Conservation (phyloP, 2,888 invertebrate genomes). For the Crepidodera aurea region DNA sequence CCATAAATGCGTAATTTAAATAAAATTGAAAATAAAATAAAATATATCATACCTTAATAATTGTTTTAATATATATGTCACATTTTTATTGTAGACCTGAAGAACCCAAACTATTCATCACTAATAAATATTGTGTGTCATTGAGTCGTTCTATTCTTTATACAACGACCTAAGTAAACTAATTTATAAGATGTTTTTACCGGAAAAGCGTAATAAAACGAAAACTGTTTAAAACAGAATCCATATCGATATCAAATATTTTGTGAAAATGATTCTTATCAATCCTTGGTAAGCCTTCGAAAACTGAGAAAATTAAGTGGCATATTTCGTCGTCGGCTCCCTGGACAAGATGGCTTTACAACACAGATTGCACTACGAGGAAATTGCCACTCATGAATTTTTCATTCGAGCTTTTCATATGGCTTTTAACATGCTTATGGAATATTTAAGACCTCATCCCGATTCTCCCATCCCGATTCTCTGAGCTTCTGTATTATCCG, state of each 20-base stretch:
- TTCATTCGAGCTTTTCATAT: slow-evolving; percentile 45
- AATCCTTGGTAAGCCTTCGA: slow-evolving; percentile 16
- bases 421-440: slow-evolving; percentile 43
- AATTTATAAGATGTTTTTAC: too few relatives aligned
- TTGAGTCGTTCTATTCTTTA: too few relatives aligned
- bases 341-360: slow-evolving; percentile 41
- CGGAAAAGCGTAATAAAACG: too few relatives aligned
- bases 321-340: slow-evolving; percentile 38
- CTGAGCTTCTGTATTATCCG: slow-evolving; percentile 31
- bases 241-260: neutral
- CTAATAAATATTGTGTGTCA: too few relatives aligned
- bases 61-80: too few relatives aligned
- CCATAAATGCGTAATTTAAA: too few relatives aligned
- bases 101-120: too few relatives aligned
- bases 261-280: slow-evolving; percentile 18
- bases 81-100: too few relatives aligned
- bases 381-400: slow-evolving; percentile 49
- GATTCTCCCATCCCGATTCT: slow-evolving; percentile 35
- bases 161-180: too few relatives aligned
- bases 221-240: neutral
- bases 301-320: slow-evolving; percentile 35
- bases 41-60: too few relatives aligned
- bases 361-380: slow-evolving; percentile 44
- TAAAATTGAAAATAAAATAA: too few relatives aligned
- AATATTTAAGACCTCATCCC: slow-evolving; percentile 39